These are phyloP conservation scores for Telenomus remus DNA, from an alignment of 1,140 invertebrate species.

Conservation along the genomic window DNA sequence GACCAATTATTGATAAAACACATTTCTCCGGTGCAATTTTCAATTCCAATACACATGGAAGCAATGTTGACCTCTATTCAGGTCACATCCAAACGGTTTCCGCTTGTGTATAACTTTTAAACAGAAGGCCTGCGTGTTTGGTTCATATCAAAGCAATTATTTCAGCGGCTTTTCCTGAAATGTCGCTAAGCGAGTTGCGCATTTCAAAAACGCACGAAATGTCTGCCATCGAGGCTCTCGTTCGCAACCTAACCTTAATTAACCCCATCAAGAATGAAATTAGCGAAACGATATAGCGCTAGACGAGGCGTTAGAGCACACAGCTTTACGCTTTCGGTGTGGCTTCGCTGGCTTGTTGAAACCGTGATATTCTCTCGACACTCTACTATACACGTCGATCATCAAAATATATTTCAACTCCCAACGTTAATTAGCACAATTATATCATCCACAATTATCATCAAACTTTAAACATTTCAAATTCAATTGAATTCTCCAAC, in stretches of 20 bases:
- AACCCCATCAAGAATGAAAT: constrained; percentile 41
- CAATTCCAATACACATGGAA: constrained; percentile 40
- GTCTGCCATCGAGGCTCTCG: constrained; percentile 7
- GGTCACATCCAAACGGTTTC: constrained; percentile 31
- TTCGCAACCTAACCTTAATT: constrained; percentile 30
- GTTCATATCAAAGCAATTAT: constrained; percentile 31
- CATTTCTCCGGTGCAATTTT: constrained; percentile 27
- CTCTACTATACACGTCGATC: constrained; percentile 27
- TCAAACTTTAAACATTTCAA: too few relatives aligned
- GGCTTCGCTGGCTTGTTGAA: constrained; percentile 54
- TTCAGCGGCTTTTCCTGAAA: constrained; percentile 11
- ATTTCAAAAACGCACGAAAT: constrained; percentile 21
- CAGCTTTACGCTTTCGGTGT: constrained; percentile 59
- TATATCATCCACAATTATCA: too few relatives aligned
- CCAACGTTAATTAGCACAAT: not conserved
- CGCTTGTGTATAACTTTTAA: constrained; percentile 16
- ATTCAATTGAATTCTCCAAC: too few relatives aligned
- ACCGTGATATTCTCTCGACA: constrained; percentile 7
- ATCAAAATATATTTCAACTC: constrained; percentile 5
- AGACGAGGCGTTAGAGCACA: constrained; percentile 56
- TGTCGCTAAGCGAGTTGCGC: constrained; percentile 4
- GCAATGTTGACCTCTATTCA: constrained; percentile 21
- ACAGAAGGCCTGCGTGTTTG: constrained; percentile 9
- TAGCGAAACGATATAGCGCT: constrained; percentile 9
- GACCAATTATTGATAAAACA: constrained; percentile 49